A percentile compares a stretch with the other conserved stretches of the same genome.
Evolutionary conservation across 2,888 invertebrate genomes (phyloP).

Genomic region (Cynaeus angustus): DNA sequence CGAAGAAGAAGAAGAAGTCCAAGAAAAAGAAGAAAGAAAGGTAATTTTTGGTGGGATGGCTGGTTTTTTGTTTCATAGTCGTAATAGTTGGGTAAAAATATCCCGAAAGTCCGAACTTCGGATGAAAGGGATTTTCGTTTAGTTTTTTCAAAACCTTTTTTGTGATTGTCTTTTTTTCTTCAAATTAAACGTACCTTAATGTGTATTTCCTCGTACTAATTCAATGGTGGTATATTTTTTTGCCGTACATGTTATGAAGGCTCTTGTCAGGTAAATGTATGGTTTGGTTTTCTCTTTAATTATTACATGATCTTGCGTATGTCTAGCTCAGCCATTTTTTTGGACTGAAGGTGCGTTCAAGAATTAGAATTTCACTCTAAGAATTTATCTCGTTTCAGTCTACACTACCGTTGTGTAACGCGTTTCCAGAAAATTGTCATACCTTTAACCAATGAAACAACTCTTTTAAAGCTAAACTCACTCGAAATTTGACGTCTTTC

Average conservation of each 20-base stretch:
- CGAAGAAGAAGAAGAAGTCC: slow-evolving; percentile 87
- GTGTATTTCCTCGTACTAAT: slow-evolving; percentile 64
- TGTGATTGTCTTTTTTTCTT: slow-evolving; percentile 39
- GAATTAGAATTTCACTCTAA: slow-evolving; percentile 58
- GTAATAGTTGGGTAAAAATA: slow-evolving; percentile 13
- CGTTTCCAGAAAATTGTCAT: slow-evolving; percentile 16
- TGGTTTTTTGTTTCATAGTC: slow-evolving; percentile 29
- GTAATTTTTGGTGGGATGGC: slow-evolving; percentile 71
- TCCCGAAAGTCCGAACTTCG: too few relatives aligned
- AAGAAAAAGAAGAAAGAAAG: slow-evolving; percentile 85
- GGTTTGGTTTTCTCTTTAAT: slow-evolving; percentile 59
- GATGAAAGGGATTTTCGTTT: slow-evolving; percentile 22
- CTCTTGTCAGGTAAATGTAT: slow-evolving; percentile 69
- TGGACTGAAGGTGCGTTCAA: slow-evolving; percentile 70
- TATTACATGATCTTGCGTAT: slow-evolving; percentile 66
- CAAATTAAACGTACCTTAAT: slow-evolving; percentile 50
- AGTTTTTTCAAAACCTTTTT: slow-evolving; percentile 12
- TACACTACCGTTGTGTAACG: slow-evolving; percentile 38
- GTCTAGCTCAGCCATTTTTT: slow-evolving; percentile 68
- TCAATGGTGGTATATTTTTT: slow-evolving; percentile 71
- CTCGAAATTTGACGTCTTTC: background rate
- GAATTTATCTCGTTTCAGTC: slow-evolving; percentile 41
- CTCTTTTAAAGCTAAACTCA: background rate
- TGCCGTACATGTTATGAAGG: slow-evolving; percentile 69
- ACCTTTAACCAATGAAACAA: background rate